Conservation (phyloP, 1,140 invertebrate genomes). For the Drosophila pseudoobscura region DNA sequence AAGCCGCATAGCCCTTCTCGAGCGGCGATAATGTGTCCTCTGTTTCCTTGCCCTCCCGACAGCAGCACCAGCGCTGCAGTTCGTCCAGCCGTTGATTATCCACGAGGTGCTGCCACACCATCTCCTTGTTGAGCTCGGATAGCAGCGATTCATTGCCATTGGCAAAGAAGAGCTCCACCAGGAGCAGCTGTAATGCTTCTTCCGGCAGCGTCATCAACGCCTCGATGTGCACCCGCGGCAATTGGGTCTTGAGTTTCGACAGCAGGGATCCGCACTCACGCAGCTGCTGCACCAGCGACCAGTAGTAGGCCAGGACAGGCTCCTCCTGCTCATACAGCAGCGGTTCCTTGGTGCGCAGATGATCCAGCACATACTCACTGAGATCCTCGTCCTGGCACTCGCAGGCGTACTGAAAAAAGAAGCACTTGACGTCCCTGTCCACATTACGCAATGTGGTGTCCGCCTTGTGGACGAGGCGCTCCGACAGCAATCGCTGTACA, state of each 20-base stretch:
- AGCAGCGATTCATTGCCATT: conserved; percentile 61
- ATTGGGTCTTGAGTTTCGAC: conserved; percentile 32
- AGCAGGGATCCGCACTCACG: conserved; percentile 54
- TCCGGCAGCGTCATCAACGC: conserved; percentile 61
- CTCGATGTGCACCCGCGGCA: conserved; percentile 70
- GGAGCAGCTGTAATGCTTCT: conserved; percentile 41
- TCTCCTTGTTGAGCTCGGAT: conserved; percentile 58
- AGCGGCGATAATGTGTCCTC: conserved; percentile 10
- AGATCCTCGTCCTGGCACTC: conserved; percentile 71
- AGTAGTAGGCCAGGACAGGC: conserved; percentile 68
- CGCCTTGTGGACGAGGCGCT: conserved; percentile 78
- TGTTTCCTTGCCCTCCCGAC: conserved; percentile 7
- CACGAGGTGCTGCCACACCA: conserved; percentile 74
- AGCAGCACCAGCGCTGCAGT: conserved; percentile 63
- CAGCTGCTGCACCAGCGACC: conserved; percentile 66
- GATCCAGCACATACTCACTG: conserved; percentile 70
- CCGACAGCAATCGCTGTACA: conserved; percentile 74
- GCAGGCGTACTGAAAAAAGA: conserved; percentile 76
- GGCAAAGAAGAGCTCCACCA: conserved; percentile 71
- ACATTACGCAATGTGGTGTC: conserved; percentile 77
- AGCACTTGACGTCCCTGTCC: conserved; percentile 69
- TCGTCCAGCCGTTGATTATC: conserved; percentile 38
- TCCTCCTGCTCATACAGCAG: conserved; percentile 63
- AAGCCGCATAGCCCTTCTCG: conserved; percentile 52
- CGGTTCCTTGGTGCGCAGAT: conserved; percentile 59